Base-by-base conservation (phyloP, 1,140 invertebrate species). In the Pentalonia nigronervosa region DNA sequence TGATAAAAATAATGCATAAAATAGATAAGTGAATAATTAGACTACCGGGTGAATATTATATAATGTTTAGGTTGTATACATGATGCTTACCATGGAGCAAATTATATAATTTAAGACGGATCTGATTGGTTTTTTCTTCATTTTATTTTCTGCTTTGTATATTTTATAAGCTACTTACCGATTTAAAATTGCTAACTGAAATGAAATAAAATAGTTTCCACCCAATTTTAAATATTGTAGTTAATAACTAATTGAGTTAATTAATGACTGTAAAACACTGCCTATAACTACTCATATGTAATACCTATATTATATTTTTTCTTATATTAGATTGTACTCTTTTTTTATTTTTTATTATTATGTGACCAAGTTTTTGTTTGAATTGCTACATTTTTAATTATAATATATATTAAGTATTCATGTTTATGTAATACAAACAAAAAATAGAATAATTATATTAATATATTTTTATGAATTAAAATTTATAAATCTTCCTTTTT, bases 381-480 rank as follows among this genome's bases (percentile, higher is more conserved):
- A 76, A 76, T 30, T 76, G 17, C n/a, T 76, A 76, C n/a, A 67
- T n/a, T n/a, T 76, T 76, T 76, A 17, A 76, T 20, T 76, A n/a
- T 76, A 76, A n/a, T 76, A 76, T 76, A 4, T 76, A 76, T 76
- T n/a, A 76, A 76, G 60, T 76, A 76, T 76, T 76, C 60, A 76
- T n/a, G 6, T 76, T n/a, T 76, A 67, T 67, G 6, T 17, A 76
- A 17, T 17, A 76, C n/a, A 30, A 60, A 30, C 30, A 30, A n/a
- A 17, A 14, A n/a, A 76, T 67, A n/a, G 30, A n/a, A n/a, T n/a
- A 76, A 76, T 30, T 76, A 34, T n/a, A 11, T 76, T 34, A n/a
- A 87, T 87, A 87, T 47, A 87, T 87, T 87, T 87, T 41, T 23
- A 9, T 41, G 36, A 84, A 84, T 25, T 0, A 25, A 41, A 45